Evolutionary conservation across 1,140 invertebrate species (phyloP).

Genomic region (Trypoxylus dichotomus): DNA sequence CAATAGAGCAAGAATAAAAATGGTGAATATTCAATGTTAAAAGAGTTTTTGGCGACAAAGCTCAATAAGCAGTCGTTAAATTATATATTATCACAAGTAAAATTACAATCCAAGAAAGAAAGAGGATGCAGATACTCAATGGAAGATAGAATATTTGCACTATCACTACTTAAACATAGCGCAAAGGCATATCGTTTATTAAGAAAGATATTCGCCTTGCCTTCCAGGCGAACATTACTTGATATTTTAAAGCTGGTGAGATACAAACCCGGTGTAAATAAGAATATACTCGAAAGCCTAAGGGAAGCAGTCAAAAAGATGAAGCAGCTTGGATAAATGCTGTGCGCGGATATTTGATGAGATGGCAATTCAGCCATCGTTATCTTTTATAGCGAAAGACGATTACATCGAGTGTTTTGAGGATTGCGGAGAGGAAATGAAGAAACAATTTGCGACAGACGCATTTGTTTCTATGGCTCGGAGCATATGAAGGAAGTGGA

Average conservation of each 20-base stretch:
- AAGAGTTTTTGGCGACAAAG: neutral
- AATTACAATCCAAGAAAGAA: neutral
- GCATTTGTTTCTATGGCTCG: slow-evolving; percentile 32
- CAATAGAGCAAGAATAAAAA: neutral
- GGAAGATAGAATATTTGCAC: slow-evolving; percentile 37
- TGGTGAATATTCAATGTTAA: slow-evolving; percentile 7
- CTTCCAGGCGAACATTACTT: slow-evolving; percentile 32
- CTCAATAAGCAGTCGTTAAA: neutral
- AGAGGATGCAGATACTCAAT: slow-evolving; percentile 28
- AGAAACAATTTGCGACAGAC: slow-evolving; percentile 29
- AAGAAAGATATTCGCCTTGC: slow-evolving; percentile 36
- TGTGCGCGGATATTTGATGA: slow-evolving; percentile 23
- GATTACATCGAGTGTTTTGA: slow-evolving; percentile 28
- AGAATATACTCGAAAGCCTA: neutral
- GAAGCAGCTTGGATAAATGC: neutral
- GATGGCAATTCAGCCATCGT: slow-evolving; percentile 1
- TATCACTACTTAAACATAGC: slow-evolving; percentile 35
- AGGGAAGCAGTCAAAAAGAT: neutral
- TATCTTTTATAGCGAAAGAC: neutral
- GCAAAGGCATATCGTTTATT: slow-evolving; percentile 34
- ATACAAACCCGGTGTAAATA: slow-evolving; percentile 21
- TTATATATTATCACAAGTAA: neutral
- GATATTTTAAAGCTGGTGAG: slow-evolving; percentile 33
- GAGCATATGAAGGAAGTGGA: slow-evolving; percentile 32
- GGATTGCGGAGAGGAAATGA: slow-evolving; percentile 10